Evolutionary conservation across 1,140 invertebrate species (phyloP), one percentile per base, ranked within the genome.

Genomic region (Trialeurodes vaporariorum): DNA sequence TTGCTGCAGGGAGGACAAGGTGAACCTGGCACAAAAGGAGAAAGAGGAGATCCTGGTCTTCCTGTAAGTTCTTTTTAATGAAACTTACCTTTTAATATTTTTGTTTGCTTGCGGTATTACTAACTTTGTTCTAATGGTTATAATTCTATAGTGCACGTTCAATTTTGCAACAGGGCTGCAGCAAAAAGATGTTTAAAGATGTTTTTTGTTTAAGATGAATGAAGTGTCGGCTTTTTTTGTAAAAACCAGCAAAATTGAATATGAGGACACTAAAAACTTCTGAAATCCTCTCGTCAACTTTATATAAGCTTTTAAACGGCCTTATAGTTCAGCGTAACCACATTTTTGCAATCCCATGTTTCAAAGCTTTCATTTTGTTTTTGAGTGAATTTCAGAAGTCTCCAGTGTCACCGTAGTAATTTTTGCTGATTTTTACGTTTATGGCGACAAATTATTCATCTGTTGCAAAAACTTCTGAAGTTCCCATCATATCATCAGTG

Each of bases 21-120:
- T 68, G 92, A 94, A 79, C 89, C 91, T 49, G 93, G 93, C 67
- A 85, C 83, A 71, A 94, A 94, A 81, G 92, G 93, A 69, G 92
- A 94, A 81, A 82, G 92, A 69, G 93, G 93, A 61, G 92, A 95
- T 79, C 90, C 91, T 67, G 93, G 93, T 73, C 80, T 94, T 77
- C 91, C 92, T 76, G 93, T 94, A 87, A 84, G 90, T 87, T 75
- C 72, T 70, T 61, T 49, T 40, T 40, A 69, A 58, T 40, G 25
- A 24, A n/a, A 34, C 26, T 49, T 49, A 23, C 25, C n/a, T 63
- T 59, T 58, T n/a, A 22, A 25, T 27, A 49, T 23, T 27, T 22
- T 59, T 66, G 22, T n/a, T 34, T 22, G 25, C 64, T 64, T 64
- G 23, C 62, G 60, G 17, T 25, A 60, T 60, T 21, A 63, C 5